A percentile compares a stretch with the other conserved stretches of the same genome.
phyloP scores from a whole-genome alignment of 2,888 invertebrate species.

The Matsumyia berberina region DNA sequence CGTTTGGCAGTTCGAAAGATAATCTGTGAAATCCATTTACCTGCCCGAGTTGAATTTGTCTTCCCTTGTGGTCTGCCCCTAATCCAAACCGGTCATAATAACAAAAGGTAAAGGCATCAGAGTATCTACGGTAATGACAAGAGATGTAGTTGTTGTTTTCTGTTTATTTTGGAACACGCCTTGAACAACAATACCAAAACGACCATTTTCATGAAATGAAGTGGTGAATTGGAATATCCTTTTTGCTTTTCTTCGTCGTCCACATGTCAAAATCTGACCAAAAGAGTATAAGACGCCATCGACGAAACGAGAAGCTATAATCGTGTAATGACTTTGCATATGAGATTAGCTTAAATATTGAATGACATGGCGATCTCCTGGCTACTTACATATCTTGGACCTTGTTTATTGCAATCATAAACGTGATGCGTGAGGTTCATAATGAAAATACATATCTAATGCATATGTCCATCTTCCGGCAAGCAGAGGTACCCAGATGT shows the following conservation, averaged over 20 bases:
- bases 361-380: constrained; percentile 5
- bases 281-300: not conserved
- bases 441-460: not conserved
- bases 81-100: constrained; percentile 6
- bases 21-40: constrained; percentile 12
- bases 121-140: constrained; percentile 27
- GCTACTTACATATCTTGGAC: constrained; percentile 1
- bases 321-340: constrained; percentile 2
- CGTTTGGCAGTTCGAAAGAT: not conserved
- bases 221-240: constrained; percentile 20
- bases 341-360: constrained; percentile 3
- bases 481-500: too few species aligned
- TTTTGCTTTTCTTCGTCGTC: constrained; percentile 7
- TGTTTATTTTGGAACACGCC: constrained; percentile 7
- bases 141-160: constrained; percentile 3
- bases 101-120: not conserved
- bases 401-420: constrained; percentile 12
- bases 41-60: constrained; percentile 7
- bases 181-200: not conserved
- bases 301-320: constrained; percentile 17
- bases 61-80: not conserved
- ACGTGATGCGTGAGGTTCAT: constrained; percentile 11
- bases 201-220: constrained; percentile 20
- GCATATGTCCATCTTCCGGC: too few species aligned
- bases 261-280: constrained; percentile 11